phyloP scores from a whole-genome alignment of 2,797 vertebrate genomes.

The Melanotaenia pygmaea region DNA sequence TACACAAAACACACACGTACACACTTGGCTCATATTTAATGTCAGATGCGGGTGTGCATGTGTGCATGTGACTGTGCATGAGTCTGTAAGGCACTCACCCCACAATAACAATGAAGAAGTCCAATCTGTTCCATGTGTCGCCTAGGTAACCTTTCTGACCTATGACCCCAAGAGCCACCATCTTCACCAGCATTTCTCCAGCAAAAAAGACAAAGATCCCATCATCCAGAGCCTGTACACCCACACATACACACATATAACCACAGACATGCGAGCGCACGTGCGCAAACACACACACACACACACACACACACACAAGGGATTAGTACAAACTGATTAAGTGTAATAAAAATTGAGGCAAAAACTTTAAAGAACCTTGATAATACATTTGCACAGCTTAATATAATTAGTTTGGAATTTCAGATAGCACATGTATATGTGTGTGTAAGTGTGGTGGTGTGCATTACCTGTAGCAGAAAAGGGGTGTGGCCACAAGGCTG shows the following conservation, averaged over 20 bases:
- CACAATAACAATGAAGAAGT: conserved; percentile 97
- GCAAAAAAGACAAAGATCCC: conserved; percentile 98
- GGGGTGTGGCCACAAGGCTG: conserved; percentile 87
- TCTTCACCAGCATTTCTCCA: conserved; percentile 96
- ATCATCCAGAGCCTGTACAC: conserved; percentile 82
- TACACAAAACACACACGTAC: conserved; percentile 70
- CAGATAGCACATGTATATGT: conserved; percentile 25
- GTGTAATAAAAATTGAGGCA: conserved; percentile 52
- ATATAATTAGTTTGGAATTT: conserved; percentile 67
- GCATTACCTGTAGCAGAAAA: conserved; percentile 89
- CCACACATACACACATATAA: conserved; percentile 15
- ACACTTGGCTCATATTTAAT: conserved; percentile 80
- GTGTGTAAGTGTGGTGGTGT: conserved; percentile 31
- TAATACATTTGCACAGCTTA: conserved; percentile 59
- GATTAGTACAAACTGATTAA: conserved; percentile 71
- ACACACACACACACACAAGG: conserved; percentile 28
- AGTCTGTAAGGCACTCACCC: conserved; percentile 84
- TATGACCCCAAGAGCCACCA: conserved; percentile 94
- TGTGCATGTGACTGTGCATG: conserved; percentile 29
- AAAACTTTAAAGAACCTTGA: conserved; percentile 60
- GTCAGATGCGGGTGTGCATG: conserved; percentile 60
- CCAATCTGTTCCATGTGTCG: conserved; percentile 97
- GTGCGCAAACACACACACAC: background rate
- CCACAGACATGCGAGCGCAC: background rate
- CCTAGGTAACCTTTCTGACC: conserved; percentile 95